phyloP scores from a whole-genome alignment of 2,797 vertebrate genomes.

The Sebastes glaucus region DNA sequence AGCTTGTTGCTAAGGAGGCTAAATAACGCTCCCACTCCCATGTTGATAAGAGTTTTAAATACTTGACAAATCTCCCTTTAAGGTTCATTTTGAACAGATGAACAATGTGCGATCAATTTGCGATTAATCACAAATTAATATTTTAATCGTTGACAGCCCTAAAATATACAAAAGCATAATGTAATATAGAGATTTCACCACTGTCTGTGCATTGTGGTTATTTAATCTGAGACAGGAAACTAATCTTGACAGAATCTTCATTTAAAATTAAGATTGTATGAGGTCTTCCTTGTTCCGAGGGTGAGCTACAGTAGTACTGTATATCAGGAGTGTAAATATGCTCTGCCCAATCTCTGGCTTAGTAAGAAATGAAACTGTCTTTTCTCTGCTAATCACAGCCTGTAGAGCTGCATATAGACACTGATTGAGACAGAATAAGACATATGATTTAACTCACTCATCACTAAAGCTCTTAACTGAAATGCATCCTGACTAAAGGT shows the following conservation, averaged over 20 bases:
- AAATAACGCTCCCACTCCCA: no score
- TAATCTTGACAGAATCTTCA: not conserved
- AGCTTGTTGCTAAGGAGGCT: no score
- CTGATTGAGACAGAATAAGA: not conserved
- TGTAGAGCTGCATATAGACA: not conserved
- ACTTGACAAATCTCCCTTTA: no score
- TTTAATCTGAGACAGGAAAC: not conserved
- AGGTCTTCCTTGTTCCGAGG: not conserved
- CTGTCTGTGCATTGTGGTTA: not conserved
- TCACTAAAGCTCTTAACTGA: not conserved
- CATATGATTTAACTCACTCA: not conserved
- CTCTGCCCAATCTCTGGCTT: not conserved
- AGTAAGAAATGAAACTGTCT: not conserved
- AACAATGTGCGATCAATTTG: no score
- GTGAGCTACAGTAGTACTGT: no score
- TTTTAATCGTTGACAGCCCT: no score
- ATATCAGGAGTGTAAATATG: not conserved
- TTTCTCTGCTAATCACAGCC: not conserved
- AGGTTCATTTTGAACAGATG: no score
- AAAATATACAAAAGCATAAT: not conserved
- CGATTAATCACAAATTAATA: no score
- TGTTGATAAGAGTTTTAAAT: no score
- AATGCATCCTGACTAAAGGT: not conserved
- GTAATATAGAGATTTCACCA: not conserved
- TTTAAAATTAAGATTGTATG: not conserved